These are phyloP conservation scores for human (Homo sapiens) DNA, from an alignment of 2,113 vertebrate genomes.

Conservation along the genomic window GRCh38 chr2:164352001-164352500, in stretches of 20 bases:
- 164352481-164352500: neutral
- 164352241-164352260: neutral
- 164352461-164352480: neutral
- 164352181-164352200: neutral
- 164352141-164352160: neutral
- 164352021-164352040: neutral
- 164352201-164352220: neutral
- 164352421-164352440: neutral
- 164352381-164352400: neutral
- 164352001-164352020: neutral
- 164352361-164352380: neutral
- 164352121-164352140: neutral
- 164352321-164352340: neutral
- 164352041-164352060: neutral
- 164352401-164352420: neutral
- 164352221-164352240: neutral
- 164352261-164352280: neutral
- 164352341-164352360: neutral
- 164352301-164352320: neutral
- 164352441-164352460: neutral
- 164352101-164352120: neutral
- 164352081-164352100: neutral
- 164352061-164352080: neutral
- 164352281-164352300: neutral
- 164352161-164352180: neutral